These are phyloP conservation scores for Speoplatyrhinus poulsoni DNA, from an alignment of 2,113 vertebrate genomes.

Conservation along the genomic window DNA sequence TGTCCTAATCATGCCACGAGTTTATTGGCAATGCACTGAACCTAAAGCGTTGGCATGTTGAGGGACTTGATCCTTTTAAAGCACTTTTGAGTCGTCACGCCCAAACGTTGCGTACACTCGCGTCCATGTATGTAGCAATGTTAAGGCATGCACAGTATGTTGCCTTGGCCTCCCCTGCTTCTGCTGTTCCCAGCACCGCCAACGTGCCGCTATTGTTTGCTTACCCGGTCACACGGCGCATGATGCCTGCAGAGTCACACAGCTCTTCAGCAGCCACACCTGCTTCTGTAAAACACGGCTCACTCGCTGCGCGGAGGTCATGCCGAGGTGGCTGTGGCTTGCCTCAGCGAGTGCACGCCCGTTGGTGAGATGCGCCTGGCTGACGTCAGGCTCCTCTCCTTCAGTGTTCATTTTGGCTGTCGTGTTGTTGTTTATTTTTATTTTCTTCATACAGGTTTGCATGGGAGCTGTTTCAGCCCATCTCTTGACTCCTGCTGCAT, in stretches of 20 bases:
- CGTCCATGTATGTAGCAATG: not conserved
- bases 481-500: not conserved
- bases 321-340: slow-evolving; percentile 23
- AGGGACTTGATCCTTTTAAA: not conserved
- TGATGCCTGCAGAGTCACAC: not conserved
- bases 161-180: not conserved
- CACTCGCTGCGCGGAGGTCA: slow-evolving; percentile 6
- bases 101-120: not conserved
- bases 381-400: not conserved
- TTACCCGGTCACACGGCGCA: slow-evolving; percentile 13
- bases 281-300: slow-evolving; percentile 11
- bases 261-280: not conserved
- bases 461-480: slow-evolving; percentile 38
- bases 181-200: no score
- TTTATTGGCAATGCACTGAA: not conserved
- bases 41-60: not conserved
- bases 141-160: not conserved
- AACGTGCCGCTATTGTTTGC: not conserved
- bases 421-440: slow-evolving; percentile 3
- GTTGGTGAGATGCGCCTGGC: not conserved
- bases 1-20: not conserved
- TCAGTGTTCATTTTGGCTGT: not conserved
- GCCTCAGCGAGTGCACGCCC: not conserved
- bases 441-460: slow-evolving; percentile 41
- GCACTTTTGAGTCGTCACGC: no score